These are phyloP conservation scores for Engystomops pustulosus DNA, from an alignment of 2,113 vertebrate genomes.

Conservation along the genomic window DNA sequence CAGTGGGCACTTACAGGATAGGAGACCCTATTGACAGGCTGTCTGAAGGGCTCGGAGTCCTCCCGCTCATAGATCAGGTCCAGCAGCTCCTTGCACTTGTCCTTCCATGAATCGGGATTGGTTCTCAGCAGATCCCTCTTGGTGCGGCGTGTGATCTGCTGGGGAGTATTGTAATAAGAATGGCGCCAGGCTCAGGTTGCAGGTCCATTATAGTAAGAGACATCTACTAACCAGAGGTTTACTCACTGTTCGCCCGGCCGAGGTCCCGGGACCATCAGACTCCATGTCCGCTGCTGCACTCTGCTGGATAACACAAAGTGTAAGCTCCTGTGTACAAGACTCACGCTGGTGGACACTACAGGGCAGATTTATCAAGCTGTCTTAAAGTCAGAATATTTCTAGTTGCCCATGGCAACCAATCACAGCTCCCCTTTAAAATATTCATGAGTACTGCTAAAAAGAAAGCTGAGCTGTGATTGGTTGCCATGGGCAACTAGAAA, in stretches of 20 bases:
- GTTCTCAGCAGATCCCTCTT: constrained; percentile 71
- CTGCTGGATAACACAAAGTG: constrained; percentile 65
- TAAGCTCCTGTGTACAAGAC: background rate
- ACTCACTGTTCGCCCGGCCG: constrained; percentile 86
- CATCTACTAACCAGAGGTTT: constrained; percentile 23
- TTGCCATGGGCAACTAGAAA: too few relatives aligned
- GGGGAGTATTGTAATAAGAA: background rate
- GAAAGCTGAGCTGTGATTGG: too few relatives aligned
- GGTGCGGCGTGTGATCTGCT: constrained; percentile 71
- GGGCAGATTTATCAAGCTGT: too few relatives aligned
- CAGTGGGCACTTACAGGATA: constrained; percentile 78
- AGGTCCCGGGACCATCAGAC: constrained; percentile 94
- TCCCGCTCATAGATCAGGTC: constrained; percentile 86
- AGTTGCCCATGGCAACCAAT: too few relatives aligned
- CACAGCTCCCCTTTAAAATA: too few relatives aligned
- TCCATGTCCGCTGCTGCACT: constrained; percentile 85
- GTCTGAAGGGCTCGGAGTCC: constrained; percentile 91
- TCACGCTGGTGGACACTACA: background rate
- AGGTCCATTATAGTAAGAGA: background rate
- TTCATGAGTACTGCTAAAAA: too few relatives aligned
- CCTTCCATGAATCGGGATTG: constrained; percentile 81
- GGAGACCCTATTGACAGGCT: constrained; percentile 86
- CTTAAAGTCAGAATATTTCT: too few relatives aligned
- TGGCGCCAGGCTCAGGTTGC: fast-evolving
- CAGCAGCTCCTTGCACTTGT: constrained; percentile 86